These are phyloP conservation scores for Sycophaga agraensis DNA, from an alignment of 1,140 invertebrate species.

Conservation along the genomic window DNA sequence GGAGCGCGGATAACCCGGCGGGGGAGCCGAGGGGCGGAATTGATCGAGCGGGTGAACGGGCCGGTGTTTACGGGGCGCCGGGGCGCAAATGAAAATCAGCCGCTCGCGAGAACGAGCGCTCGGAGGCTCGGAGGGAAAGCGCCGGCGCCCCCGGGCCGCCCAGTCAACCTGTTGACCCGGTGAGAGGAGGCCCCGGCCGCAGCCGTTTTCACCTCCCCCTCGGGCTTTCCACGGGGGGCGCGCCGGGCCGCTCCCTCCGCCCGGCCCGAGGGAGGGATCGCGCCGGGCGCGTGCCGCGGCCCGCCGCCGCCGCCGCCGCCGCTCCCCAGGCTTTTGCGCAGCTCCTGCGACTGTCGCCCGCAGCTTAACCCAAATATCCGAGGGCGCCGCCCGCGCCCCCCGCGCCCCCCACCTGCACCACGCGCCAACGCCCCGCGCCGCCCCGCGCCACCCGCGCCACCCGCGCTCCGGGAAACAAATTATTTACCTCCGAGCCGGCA, in stretches of 20 bases:
- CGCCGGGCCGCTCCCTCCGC: neutral
- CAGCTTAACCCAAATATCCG: constrained; percentile 46
- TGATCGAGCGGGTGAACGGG: neutral
- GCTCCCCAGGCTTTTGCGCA: neutral
- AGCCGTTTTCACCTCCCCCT: neutral
- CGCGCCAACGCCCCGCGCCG: neutral
- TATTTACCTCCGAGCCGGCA: too few species aligned
- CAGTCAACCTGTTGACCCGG: constrained; percentile 30
- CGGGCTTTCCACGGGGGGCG: constrained; percentile 15
- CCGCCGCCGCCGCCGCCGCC: neutral
- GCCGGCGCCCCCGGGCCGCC: neutral
- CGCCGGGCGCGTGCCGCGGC: neutral
- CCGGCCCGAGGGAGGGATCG: too few species aligned
- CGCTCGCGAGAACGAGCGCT: constrained; percentile 24
- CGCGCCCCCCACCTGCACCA: neutral
- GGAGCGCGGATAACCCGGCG: neutral
- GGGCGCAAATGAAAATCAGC: constrained; percentile 10
- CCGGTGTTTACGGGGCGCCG: neutral
- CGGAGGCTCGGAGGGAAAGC: neutral
- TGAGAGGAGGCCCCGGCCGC: neutral
- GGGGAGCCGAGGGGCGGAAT: neutral
- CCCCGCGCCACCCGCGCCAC: neutral
- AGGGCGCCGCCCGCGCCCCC: neutral
- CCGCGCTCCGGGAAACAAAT: neutral
- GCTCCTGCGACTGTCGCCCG: constrained; percentile 37